Evolutionary conservation across 2,113 vertebrate species (phyloP).

Genomic region (Cercocebus atys): DNA sequence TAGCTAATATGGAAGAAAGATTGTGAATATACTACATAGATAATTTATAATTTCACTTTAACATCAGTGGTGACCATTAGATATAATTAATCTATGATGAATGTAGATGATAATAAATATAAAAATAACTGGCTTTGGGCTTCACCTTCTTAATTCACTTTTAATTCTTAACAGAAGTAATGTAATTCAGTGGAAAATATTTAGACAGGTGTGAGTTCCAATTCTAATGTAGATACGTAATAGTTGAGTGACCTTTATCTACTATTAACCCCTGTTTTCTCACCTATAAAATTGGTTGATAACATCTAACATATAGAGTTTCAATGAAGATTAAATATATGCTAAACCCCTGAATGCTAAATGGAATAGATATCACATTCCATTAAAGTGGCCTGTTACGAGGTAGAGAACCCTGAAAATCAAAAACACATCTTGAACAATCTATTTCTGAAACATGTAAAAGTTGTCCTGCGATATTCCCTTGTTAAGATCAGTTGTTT

Average conservation of each 20-base stretch:
- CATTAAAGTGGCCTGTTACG: not conserved
- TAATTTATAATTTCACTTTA: constrained; percentile 24
- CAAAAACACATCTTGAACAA: not conserved
- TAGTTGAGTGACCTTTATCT: not conserved
- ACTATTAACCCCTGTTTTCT: not conserved
- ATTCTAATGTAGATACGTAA: not conserved
- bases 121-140: constrained; percentile 32
- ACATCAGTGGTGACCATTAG: not conserved
- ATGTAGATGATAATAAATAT: not conserved
- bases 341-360: not conserved
- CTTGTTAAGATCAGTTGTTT: not conserved
- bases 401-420: not conserved
- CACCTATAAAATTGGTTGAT: not conserved
- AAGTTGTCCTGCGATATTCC: not conserved
- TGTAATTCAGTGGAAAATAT: not conserved
- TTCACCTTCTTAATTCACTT: not conserved
- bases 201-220: not conserved
- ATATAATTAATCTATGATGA: not conserved
- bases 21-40: not conserved
- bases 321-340: not conserved
- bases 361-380: not conserved
- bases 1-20: not conserved
- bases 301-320: not conserved
- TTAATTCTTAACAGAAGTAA: constrained; percentile 24
- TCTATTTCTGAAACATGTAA: not conserved